Percentiles rank a stretch among this genome's conserved stretches.
Conservation (phyloP, 2,888 invertebrate species). For the Mythimna pallens region DNA sequence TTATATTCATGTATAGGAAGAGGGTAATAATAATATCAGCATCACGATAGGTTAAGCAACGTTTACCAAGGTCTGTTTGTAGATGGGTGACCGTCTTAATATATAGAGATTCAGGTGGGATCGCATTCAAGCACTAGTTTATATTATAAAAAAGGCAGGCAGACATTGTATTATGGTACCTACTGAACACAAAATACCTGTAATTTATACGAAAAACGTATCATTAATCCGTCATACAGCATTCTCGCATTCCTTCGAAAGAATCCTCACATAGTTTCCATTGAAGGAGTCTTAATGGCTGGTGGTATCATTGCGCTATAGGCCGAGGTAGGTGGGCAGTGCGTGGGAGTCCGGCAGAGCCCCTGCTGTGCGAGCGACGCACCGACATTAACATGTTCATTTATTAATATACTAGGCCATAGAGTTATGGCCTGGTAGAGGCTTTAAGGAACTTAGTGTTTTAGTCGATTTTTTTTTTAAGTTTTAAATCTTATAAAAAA, state of each 20-base stretch:
- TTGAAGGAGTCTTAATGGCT: slow-evolving; percentile 54
- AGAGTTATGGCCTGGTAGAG: slow-evolving; percentile 64
- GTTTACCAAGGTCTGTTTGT: too few relatives aligned
- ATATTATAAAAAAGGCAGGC: too few relatives aligned
- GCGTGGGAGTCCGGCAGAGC: slow-evolving; percentile 79
- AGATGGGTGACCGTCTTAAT: too few relatives aligned
- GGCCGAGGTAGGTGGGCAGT: slow-evolving; percentile 69
- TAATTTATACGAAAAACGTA: slow-evolving; percentile 30
- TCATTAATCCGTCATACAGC: slow-evolving; percentile 54
- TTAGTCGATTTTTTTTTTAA: neutral
- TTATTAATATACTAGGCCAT: slow-evolving; percentile 81
- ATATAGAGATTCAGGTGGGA: too few relatives aligned
- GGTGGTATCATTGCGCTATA: slow-evolving; percentile 61
- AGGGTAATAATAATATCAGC: too few relatives aligned
- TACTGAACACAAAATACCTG: slow-evolving; percentile 1
- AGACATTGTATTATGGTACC: too few relatives aligned
- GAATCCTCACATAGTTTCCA: slow-evolving; percentile 48
- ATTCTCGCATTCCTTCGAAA: slow-evolving; percentile 44
- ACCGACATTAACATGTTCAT: slow-evolving; percentile 85
- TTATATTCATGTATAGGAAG: too few relatives aligned
- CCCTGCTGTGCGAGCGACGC: slow-evolving; percentile 77
- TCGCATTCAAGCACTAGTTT: too few relatives aligned
- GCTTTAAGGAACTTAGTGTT: neutral
- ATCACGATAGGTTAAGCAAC: too few relatives aligned
- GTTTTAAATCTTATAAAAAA: too few relatives aligned